Evolutionary conservation across 1,140 invertebrate species (phyloP).

Genomic region (Nephila pilipes): DNA sequence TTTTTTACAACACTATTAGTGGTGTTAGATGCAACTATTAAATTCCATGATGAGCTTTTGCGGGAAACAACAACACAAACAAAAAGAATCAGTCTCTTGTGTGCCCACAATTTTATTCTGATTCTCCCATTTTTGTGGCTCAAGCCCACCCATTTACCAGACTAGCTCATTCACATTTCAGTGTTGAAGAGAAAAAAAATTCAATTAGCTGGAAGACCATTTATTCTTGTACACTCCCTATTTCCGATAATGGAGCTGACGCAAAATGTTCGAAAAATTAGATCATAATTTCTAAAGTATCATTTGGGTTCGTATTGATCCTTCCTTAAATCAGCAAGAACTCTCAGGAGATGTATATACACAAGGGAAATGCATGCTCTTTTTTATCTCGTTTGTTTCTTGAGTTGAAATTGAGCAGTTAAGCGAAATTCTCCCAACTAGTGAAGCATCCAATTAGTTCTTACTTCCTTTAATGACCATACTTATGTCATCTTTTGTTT

Average conservation of each 20-base stretch:
- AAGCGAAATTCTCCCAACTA: constrained; percentile 16
- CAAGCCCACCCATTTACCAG: not conserved
- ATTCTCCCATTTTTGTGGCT: not conserved
- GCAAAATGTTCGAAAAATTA: constrained; percentile 56
- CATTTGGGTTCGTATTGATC: constrained; percentile 43
- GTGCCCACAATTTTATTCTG: not conserved
- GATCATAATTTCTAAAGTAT: constrained; percentile 59
- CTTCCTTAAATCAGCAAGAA: constrained; percentile 37
- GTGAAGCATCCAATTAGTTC: constrained; percentile 31
- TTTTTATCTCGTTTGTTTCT: constrained; percentile 1
- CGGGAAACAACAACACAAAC: not conserved
- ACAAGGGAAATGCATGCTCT: not conserved
- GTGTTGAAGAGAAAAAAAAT: constrained; percentile 42
- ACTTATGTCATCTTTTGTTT: constrained; percentile 26
- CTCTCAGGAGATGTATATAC: not conserved
- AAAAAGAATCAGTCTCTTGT: not conserved
- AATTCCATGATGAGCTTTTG: not conserved
- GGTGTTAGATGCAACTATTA: not conserved
- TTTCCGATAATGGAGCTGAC: constrained; percentile 61
- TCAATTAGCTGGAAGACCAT: constrained; percentile 49
- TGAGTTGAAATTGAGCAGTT: constrained; percentile 23
- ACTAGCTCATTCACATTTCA: not conserved
- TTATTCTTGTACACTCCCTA: constrained; percentile 49
- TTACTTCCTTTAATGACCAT: constrained; percentile 19
- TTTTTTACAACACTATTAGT: not conserved